A percentile compares a stretch with the other conserved stretches of the same genome.
phyloP scores from a whole-genome alignment of 1,140 invertebrate genomes.

The Leucophenga varia region DNA sequence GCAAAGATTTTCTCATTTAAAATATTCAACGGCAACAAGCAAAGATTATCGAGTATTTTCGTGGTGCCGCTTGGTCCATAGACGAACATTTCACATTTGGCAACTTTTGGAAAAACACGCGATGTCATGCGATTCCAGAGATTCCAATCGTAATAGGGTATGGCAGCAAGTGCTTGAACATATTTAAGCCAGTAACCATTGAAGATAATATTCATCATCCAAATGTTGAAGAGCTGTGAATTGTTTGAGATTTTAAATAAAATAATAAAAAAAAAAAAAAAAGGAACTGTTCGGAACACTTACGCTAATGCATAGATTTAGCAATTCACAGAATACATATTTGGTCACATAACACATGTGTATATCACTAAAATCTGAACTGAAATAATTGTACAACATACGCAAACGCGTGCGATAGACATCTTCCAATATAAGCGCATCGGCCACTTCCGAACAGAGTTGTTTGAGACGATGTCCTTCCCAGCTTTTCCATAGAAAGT shows the following conservation, averaged over 20 bases:
- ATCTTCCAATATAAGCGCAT: constrained; percentile 43
- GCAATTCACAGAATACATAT: constrained; percentile 70
- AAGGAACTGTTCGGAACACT: constrained; percentile 26
- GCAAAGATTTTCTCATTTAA: constrained; percentile 80
- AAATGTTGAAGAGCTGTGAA: constrained; percentile 60
- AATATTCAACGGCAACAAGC: constrained; percentile 74
- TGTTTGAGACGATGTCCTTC: constrained; percentile 66
- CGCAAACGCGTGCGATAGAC: constrained; percentile 61
- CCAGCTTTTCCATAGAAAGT: constrained; percentile 75
- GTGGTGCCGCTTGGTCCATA: constrained; percentile 66
- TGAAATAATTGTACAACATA: constrained; percentile 59
- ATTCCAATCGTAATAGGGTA: constrained; percentile 52
- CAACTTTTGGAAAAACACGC: constrained; percentile 70
- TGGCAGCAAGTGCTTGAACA: constrained; percentile 63
- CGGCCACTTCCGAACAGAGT: constrained; percentile 59
- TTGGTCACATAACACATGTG: constrained; percentile 70
- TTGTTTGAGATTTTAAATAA: background rate
- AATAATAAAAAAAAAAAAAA: no score
- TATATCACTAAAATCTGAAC: constrained; percentile 58
- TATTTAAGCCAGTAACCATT: constrained; percentile 73
- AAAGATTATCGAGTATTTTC: constrained; percentile 67
- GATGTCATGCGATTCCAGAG: constrained; percentile 62
- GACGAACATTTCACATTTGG: constrained; percentile 72
- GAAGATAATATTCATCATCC: constrained; percentile 71
- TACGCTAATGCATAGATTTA: constrained; percentile 72